Evolutionary conservation across 92 coral and sea anemone genomes (phyloP).

Genomic region (Chrysogorgia sp.): DNA sequence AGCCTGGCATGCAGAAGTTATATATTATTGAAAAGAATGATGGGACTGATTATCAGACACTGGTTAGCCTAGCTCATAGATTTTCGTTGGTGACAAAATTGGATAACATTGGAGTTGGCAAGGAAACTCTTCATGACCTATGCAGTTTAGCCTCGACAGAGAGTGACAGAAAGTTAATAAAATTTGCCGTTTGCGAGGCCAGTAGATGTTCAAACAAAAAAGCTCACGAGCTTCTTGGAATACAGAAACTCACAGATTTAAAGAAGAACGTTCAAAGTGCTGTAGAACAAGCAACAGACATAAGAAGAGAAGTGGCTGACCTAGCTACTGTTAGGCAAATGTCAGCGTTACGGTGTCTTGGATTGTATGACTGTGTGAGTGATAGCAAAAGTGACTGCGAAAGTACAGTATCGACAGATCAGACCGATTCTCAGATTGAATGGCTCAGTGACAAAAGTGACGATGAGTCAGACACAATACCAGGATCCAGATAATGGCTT

Average conservation of each 20-base stretch:
- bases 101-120: constrained; percentile 34
- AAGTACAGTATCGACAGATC: constrained; percentile 32
- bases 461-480: background rate
- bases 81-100: constrained; percentile 48
- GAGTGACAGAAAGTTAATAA: constrained; percentile 37
- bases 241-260: constrained; percentile 34
- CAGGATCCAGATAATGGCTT: background rate
- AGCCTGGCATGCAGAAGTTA: constrained; percentile 54
- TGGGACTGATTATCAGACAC: constrained; percentile 38
- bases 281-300: constrained; percentile 32
- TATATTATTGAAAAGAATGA: constrained; percentile 55
- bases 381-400: constrained; percentile 46
- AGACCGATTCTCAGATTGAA: constrained; percentile 32
- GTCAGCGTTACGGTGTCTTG: constrained; percentile 31
- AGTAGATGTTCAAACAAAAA: constrained; percentile 20
- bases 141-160: constrained; percentile 44
- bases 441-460: constrained; percentile 45
- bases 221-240: constrained; percentile 38
- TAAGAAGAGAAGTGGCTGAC: constrained; percentile 38
- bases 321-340: constrained; percentile 32
- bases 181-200: constrained; percentile 48
- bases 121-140: constrained; percentile 39
- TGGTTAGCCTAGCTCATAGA: constrained; percentile 42
- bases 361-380: constrained; percentile 43
- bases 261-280: constrained; percentile 39